A percentile compares a stretch with the other conserved stretches of the same genome.
Conservation (phyloP, 2,888 invertebrate genomes). For the Lordiphosa andalusiaca region DNA sequence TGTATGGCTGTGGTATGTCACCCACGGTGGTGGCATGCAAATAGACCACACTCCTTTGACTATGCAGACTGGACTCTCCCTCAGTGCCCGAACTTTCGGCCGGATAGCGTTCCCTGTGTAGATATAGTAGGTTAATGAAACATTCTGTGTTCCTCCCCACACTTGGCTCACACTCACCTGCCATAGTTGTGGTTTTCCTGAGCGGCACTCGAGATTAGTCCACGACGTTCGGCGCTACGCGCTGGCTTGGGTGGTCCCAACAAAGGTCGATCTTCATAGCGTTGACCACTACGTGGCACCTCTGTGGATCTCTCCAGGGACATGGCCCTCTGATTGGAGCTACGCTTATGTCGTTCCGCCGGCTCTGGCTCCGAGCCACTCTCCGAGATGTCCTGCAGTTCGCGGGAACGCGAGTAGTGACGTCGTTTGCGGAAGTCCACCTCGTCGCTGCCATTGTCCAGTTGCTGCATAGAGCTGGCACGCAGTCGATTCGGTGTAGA, state of each 20-base stretch:
- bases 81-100: slow-evolving; percentile 84
- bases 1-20: slow-evolving; percentile 89
- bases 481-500: slow-evolving; percentile 54
- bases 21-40: slow-evolving; percentile 93
- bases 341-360: slow-evolving; percentile 66
- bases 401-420: slow-evolving; percentile 80
- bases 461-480: slow-evolving; percentile 79
- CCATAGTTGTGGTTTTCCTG: slow-evolving; percentile 42
- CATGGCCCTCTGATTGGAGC: slow-evolving; percentile 53
- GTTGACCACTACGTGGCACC: slow-evolving; percentile 42
- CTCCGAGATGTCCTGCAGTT: slow-evolving; percentile 80
- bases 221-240: slow-evolving; percentile 75
- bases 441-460: slow-evolving; percentile 78
- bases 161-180: slow-evolving; percentile 36
- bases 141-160: too few species aligned
- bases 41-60: slow-evolving; percentile 91
- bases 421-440: slow-evolving; percentile 77
- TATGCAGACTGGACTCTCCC: slow-evolving; percentile 89
- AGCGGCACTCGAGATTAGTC: slow-evolving; percentile 8
- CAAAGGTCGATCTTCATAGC: slow-evolving; percentile 66
- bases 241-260: slow-evolving; percentile 80
- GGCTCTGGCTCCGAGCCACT: slow-evolving; percentile 80
- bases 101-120: slow-evolving; percentile 77
- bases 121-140: neutral
- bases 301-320: slow-evolving; percentile 58